Evolutionary conservation across 1,140 invertebrate genomes (phyloP), one percentile per base, ranked within the genome.

Genomic region (Cyphomyrmex costatus): DNA sequence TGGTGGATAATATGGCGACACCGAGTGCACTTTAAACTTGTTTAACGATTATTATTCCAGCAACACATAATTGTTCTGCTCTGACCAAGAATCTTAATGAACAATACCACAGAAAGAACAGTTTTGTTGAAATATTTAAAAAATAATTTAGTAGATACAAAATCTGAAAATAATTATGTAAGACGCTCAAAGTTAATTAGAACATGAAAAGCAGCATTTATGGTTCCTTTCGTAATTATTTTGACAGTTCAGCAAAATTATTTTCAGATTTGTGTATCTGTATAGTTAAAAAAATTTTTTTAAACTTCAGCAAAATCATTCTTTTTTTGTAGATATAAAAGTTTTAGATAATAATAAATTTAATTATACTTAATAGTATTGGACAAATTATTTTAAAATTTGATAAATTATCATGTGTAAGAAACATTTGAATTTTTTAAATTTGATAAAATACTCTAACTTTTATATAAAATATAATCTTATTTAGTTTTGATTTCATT

Each of bases 1-100:
- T 16, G 36, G 2, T 24, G 49, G 49, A 56, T 73, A 49, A 73
- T 21, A 36, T 58, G 82, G 49, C 24, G 42, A 61, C 16, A 27
- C 6, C 60, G 51, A 74, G 24, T 60, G 68, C 61, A 33, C 46
- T 87, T 82, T 83, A 42, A 19, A 42, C 16, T 77, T 27, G 27
- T 42, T n/a, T 46, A 42, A 77, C 21, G 3, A 42, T 46, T 36
- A 61, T 42, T 63, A 21, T 70, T 58, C 5, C 30, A 21, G 3
- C 3, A 10, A 33, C 12, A 58, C 8, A 24, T 8, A 42, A 46
- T 42, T 19, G 42, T 76, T 36, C 27, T 42, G 33, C 33, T 71
- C 16, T 19, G 27, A 12, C 6, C 10, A 46, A 63, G 8, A 63
- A n/a, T 14, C 19, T 58, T 7, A 5, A 49, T 56, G 2, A 76